These are phyloP conservation scores for Florisuga fusca DNA, from an alignment of 2,797 vertebrate species.

Conservation along the genomic window DNA sequence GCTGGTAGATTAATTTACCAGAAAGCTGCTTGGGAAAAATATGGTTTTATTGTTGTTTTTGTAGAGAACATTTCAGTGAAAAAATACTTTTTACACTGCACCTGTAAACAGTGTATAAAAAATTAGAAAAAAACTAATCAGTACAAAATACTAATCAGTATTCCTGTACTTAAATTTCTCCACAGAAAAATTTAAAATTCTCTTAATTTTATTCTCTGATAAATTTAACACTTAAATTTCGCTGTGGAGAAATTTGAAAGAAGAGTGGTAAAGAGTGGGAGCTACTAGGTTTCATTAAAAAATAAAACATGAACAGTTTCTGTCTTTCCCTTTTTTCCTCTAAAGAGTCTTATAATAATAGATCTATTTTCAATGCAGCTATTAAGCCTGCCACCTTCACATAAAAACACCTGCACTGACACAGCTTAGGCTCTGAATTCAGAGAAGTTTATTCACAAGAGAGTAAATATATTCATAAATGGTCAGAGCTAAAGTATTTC, in stretches of 20 bases:
- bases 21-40: neutral
- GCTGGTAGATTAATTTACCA: neutral
- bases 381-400: neutral
- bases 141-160: neutral
- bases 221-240: neutral
- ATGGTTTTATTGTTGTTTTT: neutral
- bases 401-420: neutral
- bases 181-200: neutral
- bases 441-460: neutral
- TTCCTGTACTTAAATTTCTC: neutral
- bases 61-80: neutral
- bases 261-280: neutral
- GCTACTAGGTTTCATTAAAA: neutral
- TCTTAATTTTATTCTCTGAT: neutral
- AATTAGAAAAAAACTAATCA: neutral
- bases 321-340: neutral
- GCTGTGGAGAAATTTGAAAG: neutral
- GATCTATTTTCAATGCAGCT: neutral
- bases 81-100: neutral
- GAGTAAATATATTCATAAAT: neutral
- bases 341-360: neutral
- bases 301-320: neutral
- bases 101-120: neutral
- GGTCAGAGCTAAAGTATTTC: neutral
- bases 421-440: neutral